Conservation (phyloP, 2,888 invertebrate species). For the Nomada ruficornis region DNA sequence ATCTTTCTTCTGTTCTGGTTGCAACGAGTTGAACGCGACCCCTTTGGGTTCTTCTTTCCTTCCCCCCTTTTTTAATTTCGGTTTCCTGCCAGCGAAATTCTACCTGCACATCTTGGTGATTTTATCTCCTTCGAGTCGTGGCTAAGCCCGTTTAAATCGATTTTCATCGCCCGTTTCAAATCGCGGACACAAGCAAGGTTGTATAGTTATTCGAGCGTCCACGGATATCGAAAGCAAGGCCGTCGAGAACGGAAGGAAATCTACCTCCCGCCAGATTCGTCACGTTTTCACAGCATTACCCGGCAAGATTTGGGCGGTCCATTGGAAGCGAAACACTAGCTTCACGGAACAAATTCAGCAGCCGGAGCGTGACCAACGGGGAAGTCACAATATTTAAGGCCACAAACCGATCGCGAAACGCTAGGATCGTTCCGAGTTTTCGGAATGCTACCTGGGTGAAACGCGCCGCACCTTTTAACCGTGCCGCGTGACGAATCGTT, state of each 20-base stretch:
- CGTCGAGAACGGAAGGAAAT: background rate
- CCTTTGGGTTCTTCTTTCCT: background rate
- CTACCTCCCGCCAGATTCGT: background rate
- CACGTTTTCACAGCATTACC: background rate
- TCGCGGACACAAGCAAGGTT: background rate
- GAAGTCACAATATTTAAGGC: conserved; percentile 51
- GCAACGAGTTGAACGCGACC: background rate
- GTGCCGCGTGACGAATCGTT: conserved; percentile 52
- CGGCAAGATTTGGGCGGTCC: background rate
- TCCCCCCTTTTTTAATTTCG: background rate
- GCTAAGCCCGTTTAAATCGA: no score
- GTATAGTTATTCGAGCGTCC: no score
- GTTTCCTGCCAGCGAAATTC: no score
- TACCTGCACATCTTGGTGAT: no score
- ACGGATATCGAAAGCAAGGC: background rate
- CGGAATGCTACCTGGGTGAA: conserved; percentile 48
- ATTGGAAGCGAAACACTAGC: background rate
- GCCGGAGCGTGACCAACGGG: conserved; percentile 41
- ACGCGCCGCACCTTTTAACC: conserved; percentile 43
- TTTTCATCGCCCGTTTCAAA: no score
- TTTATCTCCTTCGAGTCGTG: no score
- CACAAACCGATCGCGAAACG: conserved; percentile 30
- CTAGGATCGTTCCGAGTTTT: conserved; percentile 38
- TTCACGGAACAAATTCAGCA: conserved; percentile 1
- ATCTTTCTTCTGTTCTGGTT: background rate